Evolutionary conservation across 2,797 vertebrate genomes (phyloP), one percentile per base, ranked within the genome.

Genomic region (Taenioides sp.): DNA sequence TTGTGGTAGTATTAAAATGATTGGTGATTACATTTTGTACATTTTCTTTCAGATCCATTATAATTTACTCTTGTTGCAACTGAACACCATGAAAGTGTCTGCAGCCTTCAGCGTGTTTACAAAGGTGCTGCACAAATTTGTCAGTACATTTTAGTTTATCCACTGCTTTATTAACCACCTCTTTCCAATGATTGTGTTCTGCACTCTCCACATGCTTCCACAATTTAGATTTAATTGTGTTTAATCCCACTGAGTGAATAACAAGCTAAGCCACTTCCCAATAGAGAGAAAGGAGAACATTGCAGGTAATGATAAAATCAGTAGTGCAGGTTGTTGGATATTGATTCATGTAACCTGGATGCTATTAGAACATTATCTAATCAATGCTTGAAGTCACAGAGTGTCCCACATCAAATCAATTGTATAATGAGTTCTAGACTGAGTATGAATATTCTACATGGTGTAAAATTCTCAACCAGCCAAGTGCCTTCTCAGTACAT

Each of bases 381-480:
- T 52, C 65, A 52, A 66, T 52, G 25, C 22, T 50, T 9, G 16
- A 65, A 50, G 23, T 17, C 47, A 65, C 64, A 27, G 23, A 9
- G 64, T 4, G 47, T 52, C 65, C 28, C 65, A 52, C 47, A 52
- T 52, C 23, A 23, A 20, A 66, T 65, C 37, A 66, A 28, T 27
- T 50, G 16, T 28, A 50, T 25, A 43, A 64, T 16, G 43, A 50
- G 43, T 6, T 65, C 5, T 7, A 28, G 6, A 9, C 16, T 34
- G 28, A 18, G 20, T 61, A 25, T 28, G 4, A 28, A 59, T 27
- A 17, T 28, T 28, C 5, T 27, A 22, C 50, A 54, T 54, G 49
- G 16, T 50, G 18, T 0, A 54, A 22, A 55, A 55, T 22, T 23
- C 9, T 55, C 10, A 11, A 23, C n/a, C 54, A 11, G 22, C 10